Conservation (phyloP, 2,113 vertebrate species). For the Peromyscus californicus region DNA sequence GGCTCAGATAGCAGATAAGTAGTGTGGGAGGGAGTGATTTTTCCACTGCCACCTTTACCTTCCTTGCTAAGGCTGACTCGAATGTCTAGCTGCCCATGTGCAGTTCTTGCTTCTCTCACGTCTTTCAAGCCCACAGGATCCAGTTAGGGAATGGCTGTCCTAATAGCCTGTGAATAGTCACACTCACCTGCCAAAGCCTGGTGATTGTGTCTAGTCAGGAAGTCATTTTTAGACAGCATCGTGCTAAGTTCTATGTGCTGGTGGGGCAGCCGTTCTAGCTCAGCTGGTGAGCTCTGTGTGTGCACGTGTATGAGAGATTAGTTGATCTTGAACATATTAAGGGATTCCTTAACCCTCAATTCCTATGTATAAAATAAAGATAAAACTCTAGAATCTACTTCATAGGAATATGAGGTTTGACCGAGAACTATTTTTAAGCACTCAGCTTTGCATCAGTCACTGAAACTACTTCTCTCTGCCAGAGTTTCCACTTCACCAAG, state of each 20-base stretch:
- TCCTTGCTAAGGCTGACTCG: neutral
- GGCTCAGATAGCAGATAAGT: neutral
- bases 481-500: constrained; percentile 44
- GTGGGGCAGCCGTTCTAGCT: neutral
- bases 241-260: neutral
- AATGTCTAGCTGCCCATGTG: neutral
- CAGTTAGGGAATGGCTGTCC: neutral
- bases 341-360: neutral
- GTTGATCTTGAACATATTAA: neutral
- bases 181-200: neutral
- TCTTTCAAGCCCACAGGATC: constrained; percentile 26
- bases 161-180: neutral
- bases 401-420: neutral
- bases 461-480: neutral
- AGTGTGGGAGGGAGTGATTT: neutral
- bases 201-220: neutral
- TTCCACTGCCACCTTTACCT: neutral
- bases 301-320: neutral
- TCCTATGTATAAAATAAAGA: neutral
- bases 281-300: neutral
- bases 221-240: neutral
- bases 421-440: neutral
- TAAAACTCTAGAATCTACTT: neutral
- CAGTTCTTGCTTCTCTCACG: constrained; percentile 36
- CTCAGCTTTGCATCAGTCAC: neutral